Conservation (phyloP, 2,113 vertebrate genomes). For the Corvus hawaiiensis region DNA sequence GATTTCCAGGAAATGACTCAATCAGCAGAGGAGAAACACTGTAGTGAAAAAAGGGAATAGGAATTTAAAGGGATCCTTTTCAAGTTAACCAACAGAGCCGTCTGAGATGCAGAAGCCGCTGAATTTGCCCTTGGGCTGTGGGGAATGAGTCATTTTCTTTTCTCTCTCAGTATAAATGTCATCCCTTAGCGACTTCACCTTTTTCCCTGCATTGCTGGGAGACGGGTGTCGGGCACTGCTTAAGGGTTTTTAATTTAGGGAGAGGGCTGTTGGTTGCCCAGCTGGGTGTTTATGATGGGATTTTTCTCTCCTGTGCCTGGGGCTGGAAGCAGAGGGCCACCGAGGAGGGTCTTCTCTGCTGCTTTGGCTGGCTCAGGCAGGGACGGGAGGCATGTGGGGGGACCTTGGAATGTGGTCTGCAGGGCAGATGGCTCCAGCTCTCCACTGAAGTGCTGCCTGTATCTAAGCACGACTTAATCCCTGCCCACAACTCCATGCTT, state of each 20-base stretch:
- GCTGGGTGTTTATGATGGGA: not conserved
- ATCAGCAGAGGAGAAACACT: not conserved
- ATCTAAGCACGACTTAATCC: not conserved
- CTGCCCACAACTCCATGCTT: not conserved
- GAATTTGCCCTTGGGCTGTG: not conserved
- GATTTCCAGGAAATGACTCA: not conserved
- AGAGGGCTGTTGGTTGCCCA: not conserved
- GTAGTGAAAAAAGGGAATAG: not conserved
- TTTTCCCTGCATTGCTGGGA: not conserved
- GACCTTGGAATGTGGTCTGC: not conserved
- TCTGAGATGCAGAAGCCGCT: not conserved
- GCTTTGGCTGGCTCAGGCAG: not conserved
- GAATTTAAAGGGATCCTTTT: not conserved
- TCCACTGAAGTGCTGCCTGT: rapidly evolving
- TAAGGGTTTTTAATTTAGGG: not conserved
- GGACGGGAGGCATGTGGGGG: not conserved
- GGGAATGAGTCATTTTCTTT: not conserved
- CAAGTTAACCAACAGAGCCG: not conserved
- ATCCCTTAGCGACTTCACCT: not conserved
- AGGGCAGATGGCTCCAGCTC: not conserved
- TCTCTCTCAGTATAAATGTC: not conserved
- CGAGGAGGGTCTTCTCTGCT: not conserved
- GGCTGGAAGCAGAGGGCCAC: not conserved
- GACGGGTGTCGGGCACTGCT: not conserved
- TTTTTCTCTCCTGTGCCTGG: not conserved